Conservation (phyloP, 2,797 vertebrate genomes). For the Amblyraja radiata region DNA sequence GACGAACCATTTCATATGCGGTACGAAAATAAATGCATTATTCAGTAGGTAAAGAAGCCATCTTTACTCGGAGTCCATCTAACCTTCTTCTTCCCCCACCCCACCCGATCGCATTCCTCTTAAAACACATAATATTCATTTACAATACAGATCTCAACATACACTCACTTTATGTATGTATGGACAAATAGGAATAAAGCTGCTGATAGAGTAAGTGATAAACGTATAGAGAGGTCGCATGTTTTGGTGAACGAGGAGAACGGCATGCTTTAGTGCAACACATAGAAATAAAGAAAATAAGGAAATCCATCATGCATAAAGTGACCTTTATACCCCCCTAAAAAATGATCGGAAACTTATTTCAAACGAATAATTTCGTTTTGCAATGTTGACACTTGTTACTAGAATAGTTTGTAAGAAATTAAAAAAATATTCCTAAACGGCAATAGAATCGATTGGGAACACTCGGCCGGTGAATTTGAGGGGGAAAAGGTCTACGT, state of each 20-base stretch:
- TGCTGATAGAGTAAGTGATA: not conserved
- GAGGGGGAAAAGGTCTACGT: not conserved
- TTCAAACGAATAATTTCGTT: constrained; percentile 32
- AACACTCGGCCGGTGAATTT: not conserved
- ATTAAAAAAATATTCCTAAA: not conserved
- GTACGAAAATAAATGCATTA: not conserved
- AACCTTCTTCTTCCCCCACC: not conserved
- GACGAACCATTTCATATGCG: not conserved
- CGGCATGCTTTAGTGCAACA: not conserved
- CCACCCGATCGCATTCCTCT: not conserved
- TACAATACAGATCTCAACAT: not conserved
- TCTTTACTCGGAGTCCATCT: not conserved
- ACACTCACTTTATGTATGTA: not conserved
- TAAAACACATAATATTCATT: constrained; percentile 14
- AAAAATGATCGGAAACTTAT: not conserved
- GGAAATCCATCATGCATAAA: not conserved
- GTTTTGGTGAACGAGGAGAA: not conserved
- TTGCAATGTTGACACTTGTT: constrained; percentile 30
- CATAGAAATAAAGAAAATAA: too few relatives aligned
- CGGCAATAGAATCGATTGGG: not conserved
- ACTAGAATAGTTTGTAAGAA: constrained; percentile 17
- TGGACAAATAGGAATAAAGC: not conserved
- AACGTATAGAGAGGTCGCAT: not conserved
- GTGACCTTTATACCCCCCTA: not conserved
- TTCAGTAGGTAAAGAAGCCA: not conserved